Conservation (phyloP, 2,797 vertebrate genomes). For the Lacerta agilis region DNA sequence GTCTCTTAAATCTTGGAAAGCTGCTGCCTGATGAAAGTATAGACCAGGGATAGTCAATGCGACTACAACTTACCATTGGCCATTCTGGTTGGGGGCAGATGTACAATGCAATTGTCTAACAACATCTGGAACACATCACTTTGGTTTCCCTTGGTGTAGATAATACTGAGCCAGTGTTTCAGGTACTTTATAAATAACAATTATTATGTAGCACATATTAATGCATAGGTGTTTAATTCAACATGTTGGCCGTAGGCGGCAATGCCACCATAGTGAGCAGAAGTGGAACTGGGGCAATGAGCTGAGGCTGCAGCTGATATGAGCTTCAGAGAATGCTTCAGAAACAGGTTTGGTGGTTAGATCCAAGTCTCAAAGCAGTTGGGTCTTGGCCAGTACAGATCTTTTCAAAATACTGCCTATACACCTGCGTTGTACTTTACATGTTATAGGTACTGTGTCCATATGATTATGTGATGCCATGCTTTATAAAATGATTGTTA, state of each 20-base stretch:
- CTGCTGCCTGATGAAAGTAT: no score
- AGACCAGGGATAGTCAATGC: no score
- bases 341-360: not conserved
- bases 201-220: not conserved
- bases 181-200: not conserved
- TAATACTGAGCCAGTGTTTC: not conserved
- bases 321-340: not conserved
- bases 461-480: not conserved
- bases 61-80: no score
- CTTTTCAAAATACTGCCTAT: not conserved
- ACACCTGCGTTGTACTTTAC: not conserved
- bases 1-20: no score
- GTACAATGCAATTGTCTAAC: no score
- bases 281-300: not conserved
- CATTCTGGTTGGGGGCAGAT: no score
- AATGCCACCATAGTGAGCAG: not conserved
- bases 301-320: not conserved
- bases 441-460: not conserved
- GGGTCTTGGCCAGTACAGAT: not conserved
- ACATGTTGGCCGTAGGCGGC: no score
- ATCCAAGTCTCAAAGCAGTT: not conserved
- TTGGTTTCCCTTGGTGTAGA: not conserved
- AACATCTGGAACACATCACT: no score
- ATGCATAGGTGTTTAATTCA: not conserved
- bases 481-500: not conserved